A percentile compares a stretch with the other conserved stretches of the same genome.
These are phyloP conservation scores for Eubasilissa splendida DNA, from an alignment of 2,888 invertebrate species.

Conservation along the genomic window DNA sequence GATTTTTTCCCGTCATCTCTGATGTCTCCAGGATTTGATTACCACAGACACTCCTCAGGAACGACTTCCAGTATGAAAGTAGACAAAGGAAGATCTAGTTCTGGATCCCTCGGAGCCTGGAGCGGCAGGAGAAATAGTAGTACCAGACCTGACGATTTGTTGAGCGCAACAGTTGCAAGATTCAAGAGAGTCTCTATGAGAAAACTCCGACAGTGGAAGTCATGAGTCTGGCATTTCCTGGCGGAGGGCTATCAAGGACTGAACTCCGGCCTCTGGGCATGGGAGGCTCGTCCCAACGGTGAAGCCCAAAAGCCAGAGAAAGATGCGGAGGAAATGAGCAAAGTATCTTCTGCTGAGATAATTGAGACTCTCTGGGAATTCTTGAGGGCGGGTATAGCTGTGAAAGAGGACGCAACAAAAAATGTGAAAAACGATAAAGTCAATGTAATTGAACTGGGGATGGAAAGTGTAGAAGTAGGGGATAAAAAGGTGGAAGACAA, in stretches of 20 bases:
- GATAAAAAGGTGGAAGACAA: slow-evolving; percentile 12
- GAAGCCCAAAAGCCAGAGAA: slow-evolving; percentile 45
- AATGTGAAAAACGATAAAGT: slow-evolving; percentile 38
- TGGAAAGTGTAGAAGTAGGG: slow-evolving; percentile 1
- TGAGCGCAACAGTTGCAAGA: slow-evolving; percentile 81
- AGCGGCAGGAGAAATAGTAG: slow-evolving; percentile 52
- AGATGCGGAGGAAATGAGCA: slow-evolving; percentile 48
- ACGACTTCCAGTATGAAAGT: slow-evolving; percentile 48
- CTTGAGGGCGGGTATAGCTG: slow-evolving; percentile 48
- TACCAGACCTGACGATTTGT: slow-evolving; percentile 76
- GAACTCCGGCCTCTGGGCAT: slow-evolving; percentile 44
- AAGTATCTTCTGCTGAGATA: slow-evolving; percentile 52
- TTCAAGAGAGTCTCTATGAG: slow-evolving; percentile 85
- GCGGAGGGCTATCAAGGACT: slow-evolving; percentile 56
- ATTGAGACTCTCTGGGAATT: slow-evolving; percentile 58
- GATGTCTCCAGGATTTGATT: slow-evolving; percentile 41
- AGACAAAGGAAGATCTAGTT: slow-evolving; percentile 45
- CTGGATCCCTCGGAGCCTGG: slow-evolving; percentile 50
- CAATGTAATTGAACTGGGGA: background rate
- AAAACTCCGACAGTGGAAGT: slow-evolving; percentile 86
- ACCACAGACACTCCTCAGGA: slow-evolving; percentile 48
- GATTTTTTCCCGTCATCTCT: slow-evolving; percentile 50
- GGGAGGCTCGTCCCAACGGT: slow-evolving; percentile 32
- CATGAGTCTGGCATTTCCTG: slow-evolving; percentile 76
- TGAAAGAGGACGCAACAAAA: slow-evolving; percentile 24